Percentiles rank a stretch among this genome's conserved stretches.
These are phyloP conservation scores for Nasonia longicornis DNA, from an alignment of 1,140 invertebrate genomes.

Conservation along the genomic window DNA sequence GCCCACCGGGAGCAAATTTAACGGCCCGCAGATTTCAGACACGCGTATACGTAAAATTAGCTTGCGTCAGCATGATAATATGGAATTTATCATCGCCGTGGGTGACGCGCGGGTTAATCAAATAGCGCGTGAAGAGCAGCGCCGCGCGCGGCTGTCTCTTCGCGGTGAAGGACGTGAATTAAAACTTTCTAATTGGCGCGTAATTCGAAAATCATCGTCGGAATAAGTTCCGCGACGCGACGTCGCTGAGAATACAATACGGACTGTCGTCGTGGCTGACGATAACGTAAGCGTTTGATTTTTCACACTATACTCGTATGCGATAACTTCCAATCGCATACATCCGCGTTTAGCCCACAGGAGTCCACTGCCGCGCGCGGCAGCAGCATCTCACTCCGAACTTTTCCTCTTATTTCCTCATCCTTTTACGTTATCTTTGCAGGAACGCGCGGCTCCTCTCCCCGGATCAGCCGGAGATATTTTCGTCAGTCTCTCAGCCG, in stretches of 20 bases:
- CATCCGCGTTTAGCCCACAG: no score
- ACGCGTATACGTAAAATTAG: background rate
- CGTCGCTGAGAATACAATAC: no score
- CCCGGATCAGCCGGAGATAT: conserved; percentile 8
- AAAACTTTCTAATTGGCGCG: background rate
- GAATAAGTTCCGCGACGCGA: no score
- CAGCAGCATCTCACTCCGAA: background rate
- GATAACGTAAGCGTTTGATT: no score
- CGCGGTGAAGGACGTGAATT: background rate
- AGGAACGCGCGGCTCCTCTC: background rate
- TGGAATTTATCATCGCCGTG: background rate
- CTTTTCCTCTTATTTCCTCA: background rate
- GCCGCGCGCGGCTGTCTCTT: no score
- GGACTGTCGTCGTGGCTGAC: no score
- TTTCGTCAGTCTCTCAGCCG: background rate
- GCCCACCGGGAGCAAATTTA: background rate
- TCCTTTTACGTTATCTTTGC: conserved; percentile 28
- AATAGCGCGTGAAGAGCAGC: background rate
- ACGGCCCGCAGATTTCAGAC: background rate
- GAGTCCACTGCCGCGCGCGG: no score
- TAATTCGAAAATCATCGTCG: background rate
- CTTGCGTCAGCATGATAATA: background rate
- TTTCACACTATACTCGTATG: no score
- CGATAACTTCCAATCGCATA: no score
- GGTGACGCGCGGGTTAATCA: background rate